phyloP scores from a whole-genome alignment of 2,888 invertebrate genomes.

The Conistra vaccinii region DNA sequence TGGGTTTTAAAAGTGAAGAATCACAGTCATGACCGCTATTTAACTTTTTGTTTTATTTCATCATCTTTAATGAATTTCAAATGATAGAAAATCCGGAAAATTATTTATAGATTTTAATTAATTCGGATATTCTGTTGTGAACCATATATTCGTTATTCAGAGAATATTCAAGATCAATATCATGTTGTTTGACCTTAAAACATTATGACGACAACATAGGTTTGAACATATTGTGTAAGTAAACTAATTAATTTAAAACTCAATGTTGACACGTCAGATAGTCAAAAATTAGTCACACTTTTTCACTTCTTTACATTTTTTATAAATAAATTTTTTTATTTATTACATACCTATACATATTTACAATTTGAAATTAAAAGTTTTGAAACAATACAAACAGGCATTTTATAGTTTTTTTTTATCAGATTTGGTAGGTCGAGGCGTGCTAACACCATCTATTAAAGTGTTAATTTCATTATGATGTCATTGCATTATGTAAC shows the following conservation, averaged over 20 bases:
- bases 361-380: not conserved
- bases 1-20: not conserved
- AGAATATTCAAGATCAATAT: constrained; percentile 15
- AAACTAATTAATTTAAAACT: constrained; percentile 14
- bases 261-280: constrained; percentile 21
- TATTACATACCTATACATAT: too few relatives aligned
- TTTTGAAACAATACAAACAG: not conserved
- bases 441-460: not conserved
- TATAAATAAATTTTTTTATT: too few relatives aligned
- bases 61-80: not conserved
- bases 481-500: constrained; percentile 17
- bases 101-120: constrained; percentile 21
- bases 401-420: not conserved
- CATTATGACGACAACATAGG: not conserved
- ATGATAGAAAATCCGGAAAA: not conserved
- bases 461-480: constrained; percentile 29
- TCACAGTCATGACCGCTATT: constrained; percentile 26
- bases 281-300: too few relatives aligned
- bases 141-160: not conserved
- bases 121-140: not conserved
- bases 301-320: too few relatives aligned
- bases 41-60: constrained; percentile 2
- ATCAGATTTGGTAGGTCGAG: not conserved
- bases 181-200: constrained; percentile 5
- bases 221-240: constrained; percentile 14